Percentiles rank a stretch among this genome's conserved stretches.
Conservation (phyloP, 2,888 invertebrate genomes). For the Ctena decussata region DNA sequence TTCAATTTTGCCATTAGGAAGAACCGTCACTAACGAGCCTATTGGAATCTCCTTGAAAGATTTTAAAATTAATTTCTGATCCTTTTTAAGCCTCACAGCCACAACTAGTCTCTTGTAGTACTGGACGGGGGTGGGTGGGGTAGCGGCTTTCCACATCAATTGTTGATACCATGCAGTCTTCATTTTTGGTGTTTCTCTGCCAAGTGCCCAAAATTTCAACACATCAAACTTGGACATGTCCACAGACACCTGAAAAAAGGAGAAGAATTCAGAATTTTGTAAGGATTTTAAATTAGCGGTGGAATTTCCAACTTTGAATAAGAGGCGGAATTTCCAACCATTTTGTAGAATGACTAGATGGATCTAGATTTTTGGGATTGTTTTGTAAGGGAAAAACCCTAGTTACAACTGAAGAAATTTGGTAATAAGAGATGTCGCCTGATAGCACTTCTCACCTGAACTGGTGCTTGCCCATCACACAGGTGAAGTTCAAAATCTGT, state of each 20-base stretch:
- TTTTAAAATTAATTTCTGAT: constrained; percentile 85
- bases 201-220: constrained; percentile 85
- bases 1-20: constrained; percentile 83
- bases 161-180: constrained; percentile 68
- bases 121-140: constrained; percentile 67
- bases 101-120: constrained; percentile 86
- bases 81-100: constrained; percentile 84
- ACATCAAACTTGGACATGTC: constrained; percentile 83
- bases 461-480: no score
- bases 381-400: no score
- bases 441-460: no score
- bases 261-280: no score
- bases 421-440: no score
- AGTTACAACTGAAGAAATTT: no score
- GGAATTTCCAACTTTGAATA: no score
- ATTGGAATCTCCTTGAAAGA: constrained; percentile 86
- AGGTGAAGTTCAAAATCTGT: no score
- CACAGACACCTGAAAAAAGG: constrained; percentile 81
- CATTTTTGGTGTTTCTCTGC: constrained; percentile 74
- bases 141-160: constrained; percentile 52
- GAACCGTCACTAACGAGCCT: constrained; percentile 82
- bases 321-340: no score
- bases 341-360: no score
- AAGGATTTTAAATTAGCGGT: no score
- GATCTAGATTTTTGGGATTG: no score